A percentile compares a stretch with the other conserved stretches of the same genome.
Evolutionary conservation across 1,140 invertebrate genomes (phyloP).

Genomic region (Neodiprion virginianus): DNA sequence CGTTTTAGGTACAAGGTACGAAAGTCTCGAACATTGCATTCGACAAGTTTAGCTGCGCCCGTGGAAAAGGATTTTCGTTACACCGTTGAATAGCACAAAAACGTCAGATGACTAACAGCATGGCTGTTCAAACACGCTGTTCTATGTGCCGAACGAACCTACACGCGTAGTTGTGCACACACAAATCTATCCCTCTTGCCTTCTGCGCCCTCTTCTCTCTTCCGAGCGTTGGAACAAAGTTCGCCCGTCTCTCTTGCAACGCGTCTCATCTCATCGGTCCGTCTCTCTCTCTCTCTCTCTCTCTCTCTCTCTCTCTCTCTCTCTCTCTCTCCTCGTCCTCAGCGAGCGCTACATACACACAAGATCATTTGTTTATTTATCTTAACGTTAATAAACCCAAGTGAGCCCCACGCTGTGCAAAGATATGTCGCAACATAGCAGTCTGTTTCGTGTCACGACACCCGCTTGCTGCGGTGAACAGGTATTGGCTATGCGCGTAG

Average conservation of each 20-base stretch:
- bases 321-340: background rate
- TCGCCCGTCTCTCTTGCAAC: too few species aligned
- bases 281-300: background rate
- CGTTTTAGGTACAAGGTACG: too few species aligned
- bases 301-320: background rate
- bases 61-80: background rate
- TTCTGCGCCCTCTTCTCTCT: background rate
- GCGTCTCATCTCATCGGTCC: too few species aligned
- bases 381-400: constrained; percentile 3
- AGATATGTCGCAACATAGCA: too few species aligned
- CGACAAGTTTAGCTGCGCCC: too few species aligned
- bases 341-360: background rate
- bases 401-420: background rate
- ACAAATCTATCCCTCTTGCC: background rate
- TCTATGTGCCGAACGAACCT: background rate
- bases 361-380: background rate
- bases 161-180: background rate
- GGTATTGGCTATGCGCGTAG: too few species aligned
- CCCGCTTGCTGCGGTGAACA: too few species aligned
- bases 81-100: background rate
- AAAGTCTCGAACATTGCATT: too few species aligned
- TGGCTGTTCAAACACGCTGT: constrained; percentile 4
- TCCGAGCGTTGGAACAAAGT: too few species aligned
- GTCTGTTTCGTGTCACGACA: too few species aligned
- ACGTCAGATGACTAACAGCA: constrained; percentile 7